Conservation (phyloP, 2,113 vertebrate genomes). For the Semicossyphus pulcher region DNA sequence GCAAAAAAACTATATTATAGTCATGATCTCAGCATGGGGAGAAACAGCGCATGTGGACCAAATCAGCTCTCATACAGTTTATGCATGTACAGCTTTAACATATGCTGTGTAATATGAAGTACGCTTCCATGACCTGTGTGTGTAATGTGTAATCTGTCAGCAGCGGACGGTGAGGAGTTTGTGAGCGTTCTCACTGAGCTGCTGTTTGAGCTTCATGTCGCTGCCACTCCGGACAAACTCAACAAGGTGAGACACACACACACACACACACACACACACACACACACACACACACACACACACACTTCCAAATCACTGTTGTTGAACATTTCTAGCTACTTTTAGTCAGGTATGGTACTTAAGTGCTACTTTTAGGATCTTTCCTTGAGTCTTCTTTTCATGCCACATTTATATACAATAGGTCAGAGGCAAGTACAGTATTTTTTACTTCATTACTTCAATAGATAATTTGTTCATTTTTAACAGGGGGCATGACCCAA, state of each 20-base stretch:
- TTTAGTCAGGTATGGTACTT: too few relatives aligned
- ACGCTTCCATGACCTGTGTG: background rate
- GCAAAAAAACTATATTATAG: background rate
- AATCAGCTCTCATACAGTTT: background rate
- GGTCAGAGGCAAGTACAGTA: too few relatives aligned
- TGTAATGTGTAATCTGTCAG: conserved; percentile 59
- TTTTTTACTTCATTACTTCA: too few relatives aligned
- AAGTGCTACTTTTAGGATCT: too few relatives aligned
- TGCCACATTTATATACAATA: too few relatives aligned
- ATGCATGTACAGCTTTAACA: background rate
- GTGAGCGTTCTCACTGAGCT: conserved; percentile 93
- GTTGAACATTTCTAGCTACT: too few relatives aligned
- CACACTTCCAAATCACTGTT: too few relatives aligned
- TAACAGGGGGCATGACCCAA: too few relatives aligned
- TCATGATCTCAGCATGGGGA: conserved; percentile 41
- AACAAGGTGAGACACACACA: conserved; percentile 87
- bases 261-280: background rate
- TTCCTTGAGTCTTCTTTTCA: too few relatives aligned
- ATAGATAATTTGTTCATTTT: too few relatives aligned
- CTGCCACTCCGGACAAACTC: conserved; percentile 97
- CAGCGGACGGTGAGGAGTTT: conserved; percentile 90
- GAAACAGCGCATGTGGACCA: conserved; percentile 14
- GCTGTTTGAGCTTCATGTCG: conserved; percentile 96
- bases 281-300: too few relatives aligned
- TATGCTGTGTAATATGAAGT: background rate